phyloP scores from a whole-genome alignment of 2,113 vertebrate genomes.

The Chaetura pelagica region DNA sequence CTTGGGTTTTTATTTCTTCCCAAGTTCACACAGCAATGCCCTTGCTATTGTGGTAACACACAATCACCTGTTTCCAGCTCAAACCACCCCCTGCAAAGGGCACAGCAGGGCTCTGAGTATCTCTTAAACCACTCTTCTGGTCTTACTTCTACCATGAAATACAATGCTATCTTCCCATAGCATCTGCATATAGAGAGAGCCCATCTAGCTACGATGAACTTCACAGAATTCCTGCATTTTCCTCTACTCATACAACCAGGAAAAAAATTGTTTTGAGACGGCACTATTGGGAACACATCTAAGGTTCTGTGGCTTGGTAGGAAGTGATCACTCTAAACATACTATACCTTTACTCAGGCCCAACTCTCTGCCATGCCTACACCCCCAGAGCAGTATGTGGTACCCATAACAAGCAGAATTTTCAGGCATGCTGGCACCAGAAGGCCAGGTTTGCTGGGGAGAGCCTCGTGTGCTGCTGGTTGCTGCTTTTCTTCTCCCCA shows the following conservation, averaged over 20 bases:
- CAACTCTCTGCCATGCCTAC: accelerated
- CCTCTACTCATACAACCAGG: neutral
- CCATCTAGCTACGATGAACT: neutral
- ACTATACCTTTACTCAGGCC: neutral
- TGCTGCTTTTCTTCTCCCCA: neutral
- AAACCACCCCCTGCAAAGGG: neutral
- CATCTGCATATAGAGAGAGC: neutral
- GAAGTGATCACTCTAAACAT: neutral
- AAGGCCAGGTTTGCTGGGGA: neutral
- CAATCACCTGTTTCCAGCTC: neutral
- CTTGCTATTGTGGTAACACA: neutral
- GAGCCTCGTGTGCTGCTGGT: neutral
- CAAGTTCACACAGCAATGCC: neutral
- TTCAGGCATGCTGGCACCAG: neutral
- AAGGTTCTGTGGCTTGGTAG: neutral
- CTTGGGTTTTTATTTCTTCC: neutral
- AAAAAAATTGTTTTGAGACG: neutral
- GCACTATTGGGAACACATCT: neutral
- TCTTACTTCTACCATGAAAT: neutral
- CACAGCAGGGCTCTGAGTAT: neutral
- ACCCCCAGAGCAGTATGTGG: neutral
- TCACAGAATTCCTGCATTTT: neutral
- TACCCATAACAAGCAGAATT: neutral
- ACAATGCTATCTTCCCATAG: neutral
- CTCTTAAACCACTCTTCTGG: neutral